A percentile compares a stretch with the other conserved stretches of the same genome.
Conservation (phyloP, 2,888 invertebrate species). For the Glyphotaelius pellucidus region DNA sequence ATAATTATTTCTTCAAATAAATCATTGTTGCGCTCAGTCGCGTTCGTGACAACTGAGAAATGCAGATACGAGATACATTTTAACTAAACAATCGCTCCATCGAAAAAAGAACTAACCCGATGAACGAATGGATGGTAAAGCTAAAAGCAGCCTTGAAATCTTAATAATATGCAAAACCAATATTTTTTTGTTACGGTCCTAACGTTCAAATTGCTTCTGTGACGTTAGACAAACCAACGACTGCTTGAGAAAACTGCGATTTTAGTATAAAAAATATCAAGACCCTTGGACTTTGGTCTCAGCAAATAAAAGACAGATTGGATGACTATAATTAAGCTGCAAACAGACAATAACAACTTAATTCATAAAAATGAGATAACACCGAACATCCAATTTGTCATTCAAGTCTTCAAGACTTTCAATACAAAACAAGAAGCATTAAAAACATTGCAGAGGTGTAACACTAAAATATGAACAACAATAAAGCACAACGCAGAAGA, state of each 20-base stretch:
- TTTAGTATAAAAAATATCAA: not conserved
- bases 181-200: not conserved
- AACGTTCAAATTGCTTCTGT: not conserved
- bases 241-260: not conserved
- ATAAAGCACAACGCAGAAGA: not conserved
- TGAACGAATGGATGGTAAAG: not conserved
- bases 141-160: not conserved
- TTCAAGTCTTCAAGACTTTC: not conserved
- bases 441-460: not conserved
- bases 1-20: not conserved
- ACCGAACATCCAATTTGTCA: not conserved
- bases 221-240: not conserved
- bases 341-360: not conserved
- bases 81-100: not conserved
- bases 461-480: not conserved
- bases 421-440: not conserved
- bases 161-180: not conserved
- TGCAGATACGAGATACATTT: not conserved
- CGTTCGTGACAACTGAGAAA: not conserved
- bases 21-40: not conserved
- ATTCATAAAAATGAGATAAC: not conserved
- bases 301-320: not conserved
- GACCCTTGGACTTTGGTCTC: not conserved
- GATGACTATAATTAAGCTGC: not conserved
- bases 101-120: too few species aligned